Base-by-base conservation (phyloP, 2,797 vertebrate genomes). In the Valencia hispanica region DNA sequence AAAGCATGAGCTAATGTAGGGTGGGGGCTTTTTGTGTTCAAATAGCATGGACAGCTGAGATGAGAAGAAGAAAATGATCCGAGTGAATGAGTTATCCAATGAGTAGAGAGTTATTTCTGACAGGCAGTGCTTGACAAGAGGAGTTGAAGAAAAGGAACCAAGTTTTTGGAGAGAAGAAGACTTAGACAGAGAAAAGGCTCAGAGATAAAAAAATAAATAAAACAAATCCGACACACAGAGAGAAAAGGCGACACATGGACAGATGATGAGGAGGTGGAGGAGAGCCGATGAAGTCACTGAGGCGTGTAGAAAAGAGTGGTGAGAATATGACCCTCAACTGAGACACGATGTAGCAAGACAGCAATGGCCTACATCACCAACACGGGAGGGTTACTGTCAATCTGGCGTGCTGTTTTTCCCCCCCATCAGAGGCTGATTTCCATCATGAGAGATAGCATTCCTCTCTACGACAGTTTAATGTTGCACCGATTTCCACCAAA, bases 181-280 rank as follows among this genome's bases (percentile, higher is more conserved):
- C 4, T 55, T 39, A 55, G 12, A 77, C 27, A 27, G n/a, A 68
- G 45, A 75, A 50, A 75, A 65, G 70, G n/a, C 50, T 72, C 72
- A 2, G 2, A 84, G 75, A 82, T 51, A 48, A 78, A 87, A 55
- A 59, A 71, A 48, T n/a, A 71, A 15, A 59, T n/a, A 4, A 9
- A 34, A 70, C n/a, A 51, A 50, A 79, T 86, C 41, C 59, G 69
- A 81, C 43, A 79, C 79, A 82, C 76, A 75, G 82, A 30, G 18
- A 51, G 74, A 75, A 79, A 81, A 82, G 34, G 77, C 36, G 36
- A 76, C 78, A 80, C 77, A 77, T 72, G 73, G 86, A 85, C 90
- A 88, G 82, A 87, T 89, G 91, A 88, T 87, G 91, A 90, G 87
- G 90, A 88, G 90, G 91, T 84, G 91, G 82, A 84, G 80, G 77